Evolutionary conservation across 2,888 invertebrate genomes (phyloP), one percentile per base, ranked within the genome.

Genomic region (Glyphotaelius pellucidus): DNA sequence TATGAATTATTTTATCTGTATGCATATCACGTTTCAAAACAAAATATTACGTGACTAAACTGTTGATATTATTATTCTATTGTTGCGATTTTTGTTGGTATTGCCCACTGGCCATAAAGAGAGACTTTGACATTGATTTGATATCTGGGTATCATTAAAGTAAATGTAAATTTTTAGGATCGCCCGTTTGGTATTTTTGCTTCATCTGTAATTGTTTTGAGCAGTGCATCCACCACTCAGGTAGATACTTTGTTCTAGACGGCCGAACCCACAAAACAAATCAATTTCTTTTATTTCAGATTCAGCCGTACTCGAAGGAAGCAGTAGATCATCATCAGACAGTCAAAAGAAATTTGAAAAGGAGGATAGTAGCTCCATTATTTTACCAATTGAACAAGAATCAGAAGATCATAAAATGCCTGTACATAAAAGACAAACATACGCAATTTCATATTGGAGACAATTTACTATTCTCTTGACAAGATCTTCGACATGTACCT

Each of bases 391-490:
- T 12, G 87, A 87, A 14, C 42, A 87, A 31, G 87, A 32, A 85
- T 32, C 31, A 83, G 38, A 85, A 85, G 0, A 67, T 9, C 67
- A 30, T n/a, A 7, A 38, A 38, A 25, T n/a, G 19, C 35, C n/a
- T 7, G 25, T 67, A 67, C 31, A 85, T 19, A 31, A 31, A 42
- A 52, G 30, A 31, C 47, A 52, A n/a, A 31, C 87, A 12, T 92
- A 94, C 94, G 93, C 94, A 93, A 94, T 95, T 92, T 94, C 95
- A 52, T 93, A 94, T 86, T 94, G 95, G 94, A 94, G 94, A 86
- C 95, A 97, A 94, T 95, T 95, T 94, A 94, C 94, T 86, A 94
- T 97, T 93, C 94, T 97, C 5, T 95, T 97, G 85, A 95, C 95
- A 67, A 94, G 96, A 88, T 95, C 96, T 81, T 93, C 95, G 30